These are phyloP conservation scores for Tyrannus savana DNA, from an alignment of 2,113 vertebrate species.

Conservation along the genomic window DNA sequence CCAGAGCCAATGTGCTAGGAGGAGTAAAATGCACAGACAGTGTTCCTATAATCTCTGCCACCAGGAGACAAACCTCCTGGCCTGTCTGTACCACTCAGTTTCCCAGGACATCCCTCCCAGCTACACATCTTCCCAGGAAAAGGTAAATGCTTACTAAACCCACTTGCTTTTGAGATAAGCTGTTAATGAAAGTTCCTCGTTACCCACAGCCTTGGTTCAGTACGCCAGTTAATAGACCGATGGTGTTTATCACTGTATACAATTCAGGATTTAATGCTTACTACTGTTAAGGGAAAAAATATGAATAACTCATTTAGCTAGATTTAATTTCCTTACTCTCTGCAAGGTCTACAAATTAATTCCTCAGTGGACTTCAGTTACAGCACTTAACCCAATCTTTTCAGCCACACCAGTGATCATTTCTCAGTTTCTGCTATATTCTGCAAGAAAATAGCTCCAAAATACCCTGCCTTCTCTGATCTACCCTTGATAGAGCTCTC, in stretches of 20 bases:
- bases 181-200: not conserved
- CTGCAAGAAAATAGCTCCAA: not conserved
- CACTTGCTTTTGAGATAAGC: not conserved
- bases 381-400: slow-evolving; percentile 12
- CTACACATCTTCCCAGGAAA: not conserved
- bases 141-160: not conserved
- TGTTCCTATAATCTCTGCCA: not conserved
- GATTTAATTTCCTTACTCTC: not conserved
- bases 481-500: not conserved
- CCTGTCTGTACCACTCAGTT: not conserved
- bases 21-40: not conserved
- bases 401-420: not conserved
- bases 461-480: not conserved
- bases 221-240: not conserved
- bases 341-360: slow-evolving; percentile 3
- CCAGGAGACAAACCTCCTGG: not conserved
- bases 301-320: not conserved
- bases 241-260: not conserved
- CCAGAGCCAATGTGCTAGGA: not conserved
- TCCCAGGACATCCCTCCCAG: not conserved
- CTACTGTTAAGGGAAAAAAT: not conserved
- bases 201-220: not conserved
- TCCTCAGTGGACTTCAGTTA: slow-evolving; percentile 10
- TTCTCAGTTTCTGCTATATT: not conserved
- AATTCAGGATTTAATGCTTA: not conserved